phyloP scores from a whole-genome alignment of 2,113 vertebrate species.

The Taurulus bubalis region DNA sequence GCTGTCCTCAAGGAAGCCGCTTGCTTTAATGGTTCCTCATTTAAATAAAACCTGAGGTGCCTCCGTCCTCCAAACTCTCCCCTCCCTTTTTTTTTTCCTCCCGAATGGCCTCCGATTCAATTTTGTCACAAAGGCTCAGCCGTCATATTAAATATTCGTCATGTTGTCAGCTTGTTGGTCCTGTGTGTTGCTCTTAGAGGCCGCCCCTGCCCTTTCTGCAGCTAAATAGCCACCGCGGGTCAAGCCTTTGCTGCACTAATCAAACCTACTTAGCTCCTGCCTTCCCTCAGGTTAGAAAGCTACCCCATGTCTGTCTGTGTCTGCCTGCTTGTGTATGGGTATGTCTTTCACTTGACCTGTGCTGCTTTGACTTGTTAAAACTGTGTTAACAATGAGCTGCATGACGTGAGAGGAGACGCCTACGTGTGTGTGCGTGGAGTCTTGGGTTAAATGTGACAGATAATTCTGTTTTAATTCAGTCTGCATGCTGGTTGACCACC shows the following conservation, averaged over 20 bases:
- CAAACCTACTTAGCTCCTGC: slow-evolving; percentile 86
- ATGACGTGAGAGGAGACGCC: background rate
- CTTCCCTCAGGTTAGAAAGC: slow-evolving; percentile 77
- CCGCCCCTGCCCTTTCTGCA: slow-evolving; percentile 84
- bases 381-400: slow-evolving; percentile 9
- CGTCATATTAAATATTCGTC: slow-evolving; percentile 44
- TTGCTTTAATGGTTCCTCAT: slow-evolving; percentile 59
- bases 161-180: slow-evolving; percentile 60
- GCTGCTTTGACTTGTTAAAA: slow-evolving; percentile 19
- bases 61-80: slow-evolving; percentile 5
- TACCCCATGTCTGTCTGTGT: slow-evolving; percentile 24
- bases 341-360: slow-evolving; percentile 35
- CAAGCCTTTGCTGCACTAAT: slow-evolving; percentile 87
- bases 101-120: slow-evolving; percentile 45
- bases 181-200: slow-evolving; percentile 89
- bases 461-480: background rate
- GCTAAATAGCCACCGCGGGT: slow-evolving; percentile 84
- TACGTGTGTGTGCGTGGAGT: slow-evolving; percentile 4
- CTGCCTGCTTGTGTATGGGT: slow-evolving; percentile 18
- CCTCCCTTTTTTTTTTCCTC: background rate
- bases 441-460: background rate
- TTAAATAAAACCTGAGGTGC: slow-evolving; percentile 59
- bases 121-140: slow-evolving; percentile 50
- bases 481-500: background rate
- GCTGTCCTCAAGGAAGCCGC: slow-evolving; percentile 51